Percentiles rank a stretch among this genome's conserved stretches.
Evolutionary conservation across 2,797 vertebrate species (phyloP).

Genomic region (Lutjanus argentimaculatus): DNA sequence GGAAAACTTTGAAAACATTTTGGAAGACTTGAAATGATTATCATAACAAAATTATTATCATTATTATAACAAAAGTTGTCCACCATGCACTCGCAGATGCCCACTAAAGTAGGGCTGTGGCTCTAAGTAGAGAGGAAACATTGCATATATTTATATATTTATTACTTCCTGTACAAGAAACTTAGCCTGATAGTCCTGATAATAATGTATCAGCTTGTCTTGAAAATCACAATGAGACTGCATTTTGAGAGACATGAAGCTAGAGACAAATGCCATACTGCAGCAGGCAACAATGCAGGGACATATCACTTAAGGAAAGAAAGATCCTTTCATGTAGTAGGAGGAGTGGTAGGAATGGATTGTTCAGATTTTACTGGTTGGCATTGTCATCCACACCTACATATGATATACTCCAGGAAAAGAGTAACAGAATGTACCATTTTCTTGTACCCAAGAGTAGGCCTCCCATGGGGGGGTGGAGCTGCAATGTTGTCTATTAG

Average conservation of each 20-base stretch:
- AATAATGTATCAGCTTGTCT: not conserved
- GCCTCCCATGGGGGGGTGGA: not conserved
- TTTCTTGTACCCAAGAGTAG: not conserved
- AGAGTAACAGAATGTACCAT: not conserved
- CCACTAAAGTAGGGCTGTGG: not conserved
- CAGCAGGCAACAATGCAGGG: not conserved
- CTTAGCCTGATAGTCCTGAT: not conserved
- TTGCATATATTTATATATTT: conserved; percentile 4
- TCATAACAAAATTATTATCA: too few relatives aligned
- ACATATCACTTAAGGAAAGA: not conserved
- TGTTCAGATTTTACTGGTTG: not conserved
- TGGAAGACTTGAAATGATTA: not conserved
- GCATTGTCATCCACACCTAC: not conserved
- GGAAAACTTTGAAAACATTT: not conserved
- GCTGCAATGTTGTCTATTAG: conserved; percentile 36
- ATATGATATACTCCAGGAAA: not conserved
- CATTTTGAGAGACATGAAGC: not conserved
- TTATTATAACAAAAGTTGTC: too few relatives aligned
- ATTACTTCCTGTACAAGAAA: conserved; percentile 24
- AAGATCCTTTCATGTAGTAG: not conserved
- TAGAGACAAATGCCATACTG: not conserved
- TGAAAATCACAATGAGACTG: not conserved
- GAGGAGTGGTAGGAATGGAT: not conserved
- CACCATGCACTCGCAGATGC: not conserved
- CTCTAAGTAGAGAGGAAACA: conserved; percentile 2